phyloP scores from a whole-genome alignment of 2,888 invertebrate species.

The Platycnemis pennipes region DNA sequence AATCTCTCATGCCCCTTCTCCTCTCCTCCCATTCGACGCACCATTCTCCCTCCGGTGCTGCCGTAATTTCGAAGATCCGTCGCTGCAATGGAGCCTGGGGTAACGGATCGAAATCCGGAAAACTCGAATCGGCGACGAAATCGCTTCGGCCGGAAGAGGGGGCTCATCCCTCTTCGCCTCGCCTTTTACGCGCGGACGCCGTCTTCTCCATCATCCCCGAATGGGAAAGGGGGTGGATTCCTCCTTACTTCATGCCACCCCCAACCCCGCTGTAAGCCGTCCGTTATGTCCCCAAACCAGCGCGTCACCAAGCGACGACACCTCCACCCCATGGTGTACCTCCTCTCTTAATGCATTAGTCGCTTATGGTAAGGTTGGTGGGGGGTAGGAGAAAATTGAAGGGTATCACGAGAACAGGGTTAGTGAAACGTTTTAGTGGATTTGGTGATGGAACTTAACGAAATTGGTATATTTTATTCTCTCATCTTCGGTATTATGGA shows the following conservation, averaged over 20 bases:
- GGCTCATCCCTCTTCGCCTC: constrained; percentile 1
- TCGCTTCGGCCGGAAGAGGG: neutral
- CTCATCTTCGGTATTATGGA: too few species aligned
- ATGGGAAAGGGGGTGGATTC: neutral
- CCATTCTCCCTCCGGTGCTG: neutral
- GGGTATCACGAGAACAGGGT: too few species aligned
- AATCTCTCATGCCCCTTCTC: neutral
- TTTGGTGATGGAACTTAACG: too few species aligned
- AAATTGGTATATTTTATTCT: too few species aligned
- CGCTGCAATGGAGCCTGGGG: neutral
- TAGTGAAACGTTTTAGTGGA: too few species aligned
- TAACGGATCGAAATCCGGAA: neutral
- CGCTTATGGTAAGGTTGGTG: too few species aligned
- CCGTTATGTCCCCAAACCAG: too few species aligned
- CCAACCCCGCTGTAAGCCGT: too few species aligned
- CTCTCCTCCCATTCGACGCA: neutral
- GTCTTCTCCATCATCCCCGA: neutral
- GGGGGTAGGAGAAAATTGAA: too few species aligned
- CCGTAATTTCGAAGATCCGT: neutral
- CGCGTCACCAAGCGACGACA: neutral
- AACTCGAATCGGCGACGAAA: neutral
- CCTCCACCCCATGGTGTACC: neutral
- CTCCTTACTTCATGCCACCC: too few species aligned
- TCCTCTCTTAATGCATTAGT: neutral
- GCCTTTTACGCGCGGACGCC: neutral